These are phyloP conservation scores for Anhinga anhinga DNA, from an alignment of 2,113 vertebrate species.

Conservation along the genomic window DNA sequence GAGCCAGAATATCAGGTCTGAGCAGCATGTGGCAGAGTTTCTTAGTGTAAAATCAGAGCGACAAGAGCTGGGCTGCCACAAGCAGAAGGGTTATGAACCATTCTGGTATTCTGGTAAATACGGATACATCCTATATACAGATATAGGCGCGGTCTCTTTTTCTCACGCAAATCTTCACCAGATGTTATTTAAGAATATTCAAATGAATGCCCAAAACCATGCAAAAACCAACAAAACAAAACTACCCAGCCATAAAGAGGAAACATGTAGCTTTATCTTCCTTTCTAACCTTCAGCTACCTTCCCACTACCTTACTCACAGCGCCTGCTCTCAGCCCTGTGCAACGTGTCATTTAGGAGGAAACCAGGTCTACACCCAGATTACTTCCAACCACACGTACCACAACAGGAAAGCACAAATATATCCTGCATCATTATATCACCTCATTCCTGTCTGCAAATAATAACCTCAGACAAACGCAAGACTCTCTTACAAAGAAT, in stretches of 20 bases:
- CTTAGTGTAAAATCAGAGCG: neutral
- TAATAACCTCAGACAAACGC: neutral
- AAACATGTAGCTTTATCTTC: neutral
- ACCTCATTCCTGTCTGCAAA: neutral
- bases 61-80: neutral
- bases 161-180: neutral
- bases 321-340: neutral
- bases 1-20: neutral
- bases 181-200: neutral
- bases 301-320: neutral
- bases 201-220: neutral
- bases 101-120: neutral
- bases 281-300: neutral
- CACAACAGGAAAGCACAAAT: neutral
- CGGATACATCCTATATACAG: neutral
- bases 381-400: neutral
- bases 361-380: neutral
- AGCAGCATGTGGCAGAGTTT: neutral
- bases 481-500: neutral
- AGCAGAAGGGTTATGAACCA: neutral
- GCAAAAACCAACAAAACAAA: neutral
- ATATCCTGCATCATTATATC: neutral
- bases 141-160: rapidly evolving
- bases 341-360: neutral
- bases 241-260: neutral